These are phyloP conservation scores for Panulirus ornatus DNA, from an alignment of 1,140 invertebrate species.

Conservation along the genomic window DNA sequence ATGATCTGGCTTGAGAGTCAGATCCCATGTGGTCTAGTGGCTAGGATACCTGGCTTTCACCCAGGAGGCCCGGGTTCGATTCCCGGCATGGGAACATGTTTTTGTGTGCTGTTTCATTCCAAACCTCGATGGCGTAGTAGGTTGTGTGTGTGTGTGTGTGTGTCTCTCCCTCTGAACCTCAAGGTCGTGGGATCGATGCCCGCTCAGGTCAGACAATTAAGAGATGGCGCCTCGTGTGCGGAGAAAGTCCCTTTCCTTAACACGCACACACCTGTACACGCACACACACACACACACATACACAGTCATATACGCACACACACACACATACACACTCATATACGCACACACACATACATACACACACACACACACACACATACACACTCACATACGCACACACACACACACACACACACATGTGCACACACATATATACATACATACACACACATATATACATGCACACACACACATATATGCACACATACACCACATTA, in stretches of 20 bases:
- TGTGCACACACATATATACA: neutral
- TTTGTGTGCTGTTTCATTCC: too few relatives aligned
- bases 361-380: neutral
- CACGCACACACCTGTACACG: too few relatives aligned
- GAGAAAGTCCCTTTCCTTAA: too few relatives aligned
- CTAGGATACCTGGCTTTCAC: conserved; percentile 80
- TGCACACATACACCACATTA: neutral
- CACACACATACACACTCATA: neutral
- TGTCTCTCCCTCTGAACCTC: too few relatives aligned
- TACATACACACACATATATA: neutral
- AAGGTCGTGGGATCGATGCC: too few relatives aligned
- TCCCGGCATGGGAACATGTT: conserved; percentile 78
- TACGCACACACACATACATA: neutral
- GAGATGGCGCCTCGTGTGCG: too few relatives aligned
- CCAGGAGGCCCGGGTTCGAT: conserved; percentile 80
- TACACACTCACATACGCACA: neutral
- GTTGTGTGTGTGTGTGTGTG: too few relatives aligned
- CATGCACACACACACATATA: neutral
- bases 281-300: neutral
- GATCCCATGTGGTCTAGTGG: conserved; percentile 79
- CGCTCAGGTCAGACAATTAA: too few relatives aligned
- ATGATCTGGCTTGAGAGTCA: too few relatives aligned
- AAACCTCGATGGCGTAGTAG: too few relatives aligned
- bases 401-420: neutral
- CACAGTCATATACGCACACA: neutral